phyloP scores from a whole-genome alignment of 1,140 invertebrate species.

The Drosophila malerkotliana region DNA sequence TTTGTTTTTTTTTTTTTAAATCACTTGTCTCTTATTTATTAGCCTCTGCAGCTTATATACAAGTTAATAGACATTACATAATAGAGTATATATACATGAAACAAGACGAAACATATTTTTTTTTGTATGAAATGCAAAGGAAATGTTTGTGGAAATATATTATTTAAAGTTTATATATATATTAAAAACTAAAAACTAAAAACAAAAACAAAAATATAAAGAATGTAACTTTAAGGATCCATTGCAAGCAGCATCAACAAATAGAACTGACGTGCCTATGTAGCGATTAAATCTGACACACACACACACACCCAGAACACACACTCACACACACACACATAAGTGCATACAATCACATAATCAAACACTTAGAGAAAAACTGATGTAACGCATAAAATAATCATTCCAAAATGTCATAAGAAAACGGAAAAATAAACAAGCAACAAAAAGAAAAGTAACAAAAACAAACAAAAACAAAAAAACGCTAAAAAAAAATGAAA shows the following conservation, averaged over 20 bases:
- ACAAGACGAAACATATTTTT: slow-evolving; percentile 10
- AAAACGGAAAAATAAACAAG: slow-evolving; percentile 42
- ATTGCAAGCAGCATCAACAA: slow-evolving; percentile 64
- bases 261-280: slow-evolving; percentile 79
- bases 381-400: slow-evolving; percentile 72
- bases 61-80: slow-evolving; percentile 5
- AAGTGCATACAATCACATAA: slow-evolving; percentile 19
- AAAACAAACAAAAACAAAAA: slow-evolving; percentile 20
- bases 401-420: slow-evolving; percentile 77
- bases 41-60: slow-evolving; percentile 23
- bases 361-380: slow-evolving; percentile 33
- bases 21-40: slow-evolving; percentile 28
- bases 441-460: slow-evolving; percentile 19
- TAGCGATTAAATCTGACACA: slow-evolving; percentile 73
- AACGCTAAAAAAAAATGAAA: slow-evolving; percentile 20
- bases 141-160: slow-evolving; percentile 20
- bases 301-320: slow-evolving; percentile 24
- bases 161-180: slow-evolving; percentile 13
- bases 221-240: slow-evolving; percentile 44
- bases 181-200: slow-evolving; percentile 12
- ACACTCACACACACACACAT: slow-evolving; percentile 26
- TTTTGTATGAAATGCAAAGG: slow-evolving; percentile 54
- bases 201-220: slow-evolving; percentile 31
- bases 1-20: slow-evolving; percentile 23
- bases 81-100: neutral